These are phyloP conservation scores for Papilio elwesi DNA, from an alignment of 2,888 invertebrate genomes.

Conservation along the genomic window DNA sequence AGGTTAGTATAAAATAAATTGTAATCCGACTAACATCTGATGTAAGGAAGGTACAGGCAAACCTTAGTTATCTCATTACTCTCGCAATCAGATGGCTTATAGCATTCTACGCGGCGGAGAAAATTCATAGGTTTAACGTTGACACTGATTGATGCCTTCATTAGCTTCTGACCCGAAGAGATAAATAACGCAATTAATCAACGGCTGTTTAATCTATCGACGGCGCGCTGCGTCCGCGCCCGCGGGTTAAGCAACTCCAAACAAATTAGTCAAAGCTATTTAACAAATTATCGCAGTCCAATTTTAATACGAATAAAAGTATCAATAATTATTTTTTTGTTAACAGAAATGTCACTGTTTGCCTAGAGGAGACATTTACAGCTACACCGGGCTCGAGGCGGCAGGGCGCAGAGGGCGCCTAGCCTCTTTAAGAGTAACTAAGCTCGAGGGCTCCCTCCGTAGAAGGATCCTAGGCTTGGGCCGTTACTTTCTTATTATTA, in stretches of 20 bases:
- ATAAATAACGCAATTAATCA: conserved; percentile 34
- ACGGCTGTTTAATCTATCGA: conserved; percentile 17
- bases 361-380: too few relatives aligned
- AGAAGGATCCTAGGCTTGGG: too few relatives aligned
- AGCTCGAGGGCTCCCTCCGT: too few relatives aligned
- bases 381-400: too few relatives aligned
- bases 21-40: background rate
- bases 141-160: conserved; percentile 32
- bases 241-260: conserved; percentile 25
- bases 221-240: background rate
- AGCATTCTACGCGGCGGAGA: background rate
- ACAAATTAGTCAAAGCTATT: conserved; percentile 25
- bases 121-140: conserved; percentile 21
- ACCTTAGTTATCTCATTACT: background rate
- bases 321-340: too few relatives aligned
- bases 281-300: conserved; percentile 12
- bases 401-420: too few relatives aligned
- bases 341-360: too few relatives aligned
- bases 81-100: conserved; percentile 5
- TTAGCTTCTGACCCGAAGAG: conserved; percentile 30
- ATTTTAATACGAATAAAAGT: background rate
- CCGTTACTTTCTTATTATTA: too few relatives aligned
- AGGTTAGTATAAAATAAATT: background rate
- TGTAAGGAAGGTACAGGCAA: background rate
- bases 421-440: too few relatives aligned